Base-by-base conservation (phyloP, 2,888 invertebrate genomes). In the Dermolepida albohirtum region DNA sequence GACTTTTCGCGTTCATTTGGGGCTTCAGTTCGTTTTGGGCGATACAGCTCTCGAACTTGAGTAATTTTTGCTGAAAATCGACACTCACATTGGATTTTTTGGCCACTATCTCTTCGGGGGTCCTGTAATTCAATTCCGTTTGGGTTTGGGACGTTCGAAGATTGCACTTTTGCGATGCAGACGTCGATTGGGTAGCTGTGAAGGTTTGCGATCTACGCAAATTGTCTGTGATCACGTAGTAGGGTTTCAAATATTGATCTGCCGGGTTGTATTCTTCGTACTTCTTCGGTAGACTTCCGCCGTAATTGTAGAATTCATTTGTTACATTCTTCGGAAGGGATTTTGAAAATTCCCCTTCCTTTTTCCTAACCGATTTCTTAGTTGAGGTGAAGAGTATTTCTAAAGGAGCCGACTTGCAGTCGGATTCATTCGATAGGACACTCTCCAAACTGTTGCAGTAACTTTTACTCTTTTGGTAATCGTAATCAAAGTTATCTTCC, bases 401-500 rank as follows among this genome's bases (percentile, higher is more conserved):
- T 40, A 93, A 79, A 0, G 93, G 93, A 0, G 92, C 93, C 64
- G 92, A 92, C 80, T 91, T 92, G 5, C 92, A 92, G 73, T 88
- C 87, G 0, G 92, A 92, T 72, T 93, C 93, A 79, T 93, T 94
- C 0, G 93, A 93, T 0, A 94, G 80, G 5, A 94, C 89, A 76
- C 93, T 93, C 78, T 94, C 94, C 76, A 93, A 86, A 66, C 93
- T 93, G 76, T 92, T 91, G 77, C 91, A 92, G 76, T 90, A 91
- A 4, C 88, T 89, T 76, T 89, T 86, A 1, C 85, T 86, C 69
- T 89, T 85, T 22, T 73, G 71, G 64, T 77, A 78, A 16, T 76
- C 76, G 12, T 76, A 78, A 54, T 80, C 78, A 16, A 62, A 12
- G 65, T 80, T 76, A 73, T 89, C 88, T 72, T 92, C 92, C 0